phyloP scores from a whole-genome alignment of 64 coral and sea anemone genomes.

The Platygyra sinensis region DNA sequence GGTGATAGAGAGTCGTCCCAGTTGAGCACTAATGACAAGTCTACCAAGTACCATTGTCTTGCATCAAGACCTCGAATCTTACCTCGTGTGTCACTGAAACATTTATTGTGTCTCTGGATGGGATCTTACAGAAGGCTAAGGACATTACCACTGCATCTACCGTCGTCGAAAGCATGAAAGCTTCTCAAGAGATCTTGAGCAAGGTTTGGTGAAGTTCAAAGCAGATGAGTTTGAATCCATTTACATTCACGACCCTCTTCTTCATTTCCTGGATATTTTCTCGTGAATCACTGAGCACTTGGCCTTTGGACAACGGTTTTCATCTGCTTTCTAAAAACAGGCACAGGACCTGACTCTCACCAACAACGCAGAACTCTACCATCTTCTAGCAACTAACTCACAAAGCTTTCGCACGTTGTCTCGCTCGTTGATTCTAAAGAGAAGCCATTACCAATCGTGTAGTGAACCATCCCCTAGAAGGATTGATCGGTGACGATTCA shows the following conservation, averaged over 20 bases:
- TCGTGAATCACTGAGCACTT: constrained; percentile 12
- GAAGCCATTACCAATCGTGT: constrained; percentile 25
- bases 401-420: constrained; percentile 22
- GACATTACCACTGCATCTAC: not conserved
- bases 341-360: not conserved
- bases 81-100: constrained; percentile 33
- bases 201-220: constrained; percentile 34
- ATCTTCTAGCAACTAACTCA: constrained; percentile 22
- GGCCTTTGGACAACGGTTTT: constrained; percentile 52
- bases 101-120: constrained; percentile 63
- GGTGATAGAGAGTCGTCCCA: constrained; percentile 53
- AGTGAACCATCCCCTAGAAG: constrained; percentile 32
- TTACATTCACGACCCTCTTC: constrained; percentile 7
- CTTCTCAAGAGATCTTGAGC: constrained; percentile 44
- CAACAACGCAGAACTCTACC: not conserved
- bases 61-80: constrained; percentile 37
- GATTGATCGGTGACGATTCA: constrained; percentile 20
- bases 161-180: constrained; percentile 6
- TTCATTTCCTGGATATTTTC: constrained; percentile 84
- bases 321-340: constrained; percentile 24
- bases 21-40: constrained; percentile 25
- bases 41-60: constrained; percentile 52
- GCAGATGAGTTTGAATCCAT: constrained; percentile 42
- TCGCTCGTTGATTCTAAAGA: constrained; percentile 31
- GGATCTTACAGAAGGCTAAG: constrained; percentile 19